Evolutionary conservation across 2,888 invertebrate species (phyloP), one percentile per base, ranked within the genome.

Genomic region (Eupithecia centaureata): DNA sequence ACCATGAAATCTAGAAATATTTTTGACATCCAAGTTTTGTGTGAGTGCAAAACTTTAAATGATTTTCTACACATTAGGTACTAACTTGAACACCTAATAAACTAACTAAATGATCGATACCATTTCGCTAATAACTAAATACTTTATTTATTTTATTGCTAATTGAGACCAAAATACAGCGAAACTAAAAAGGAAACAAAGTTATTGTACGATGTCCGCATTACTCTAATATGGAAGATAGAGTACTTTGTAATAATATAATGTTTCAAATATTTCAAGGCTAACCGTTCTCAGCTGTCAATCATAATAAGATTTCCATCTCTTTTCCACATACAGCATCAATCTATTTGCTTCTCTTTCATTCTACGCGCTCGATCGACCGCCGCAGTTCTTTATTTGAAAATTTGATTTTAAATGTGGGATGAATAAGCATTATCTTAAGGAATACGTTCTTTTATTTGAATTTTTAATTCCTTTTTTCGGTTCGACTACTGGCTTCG

Each of bases 241-340:
- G 92, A 91, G 92, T 93, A 92, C 92, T 93, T 92, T 91, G 91
- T 92, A 92, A 90, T 91, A 92, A 91, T 93, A 92, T 92, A 92
- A 93, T 92, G 93, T 92, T 93, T 92, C 92, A 92, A 93, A 92
- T 93, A 93, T 93, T 93, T 92, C 93, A 93, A 93, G 93, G 93
- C 90, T 91, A 92, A 92, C 92, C 92, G 92, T 92, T 92, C 92
- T 92, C 90, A 93, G 91, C 93, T 93, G 93, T 93, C 93, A 93
- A 93, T 93, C 93, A 93, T 93, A 92, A 92, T 92, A 92, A 90
- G 89, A 87, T 90, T 88, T 87, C 87, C 81, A 81, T 91, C 92
- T 88, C 87, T 83, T 79, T 92, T 88, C 78, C 79, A 81, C 86
- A 77, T 82, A 85, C 83, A 80, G 80, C 81, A 81, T 79, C 78